phyloP scores from a whole-genome alignment of 1,140 invertebrate species.

The Phymastichus coffea region DNA sequence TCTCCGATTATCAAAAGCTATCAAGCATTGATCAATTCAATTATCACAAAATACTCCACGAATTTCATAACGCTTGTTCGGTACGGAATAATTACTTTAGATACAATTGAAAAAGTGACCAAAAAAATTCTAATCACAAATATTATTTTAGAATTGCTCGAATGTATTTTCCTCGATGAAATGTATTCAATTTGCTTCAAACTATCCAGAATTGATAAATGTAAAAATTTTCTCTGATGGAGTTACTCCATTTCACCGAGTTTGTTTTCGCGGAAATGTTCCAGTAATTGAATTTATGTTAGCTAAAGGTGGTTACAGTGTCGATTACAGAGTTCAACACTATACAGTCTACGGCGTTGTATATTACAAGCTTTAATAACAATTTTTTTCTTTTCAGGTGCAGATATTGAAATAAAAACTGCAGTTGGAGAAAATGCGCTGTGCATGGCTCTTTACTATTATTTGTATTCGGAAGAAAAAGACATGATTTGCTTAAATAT shows the following conservation, averaged over 20 bases:
- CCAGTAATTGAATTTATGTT: slow-evolving; percentile 35
- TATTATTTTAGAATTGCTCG: slow-evolving; percentile 35
- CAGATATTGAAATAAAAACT: slow-evolving; percentile 32
- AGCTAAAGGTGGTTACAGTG: slow-evolving; percentile 30
- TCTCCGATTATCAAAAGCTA: no score
- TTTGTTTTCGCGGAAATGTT: slow-evolving; percentile 33
- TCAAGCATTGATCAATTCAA: not conserved
- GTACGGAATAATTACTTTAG: not conserved
- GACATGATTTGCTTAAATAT: slow-evolving; percentile 32
- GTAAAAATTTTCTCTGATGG: slow-evolving; percentile 23
- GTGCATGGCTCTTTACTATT: slow-evolving; percentile 33
- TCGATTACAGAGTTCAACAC: not conserved
- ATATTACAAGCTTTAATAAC: not conserved
- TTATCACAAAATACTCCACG: slow-evolving; percentile 8
- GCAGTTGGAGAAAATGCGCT: slow-evolving; percentile 34
- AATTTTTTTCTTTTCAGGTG: slow-evolving; percentile 28
- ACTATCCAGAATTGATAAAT: slow-evolving; percentile 37
- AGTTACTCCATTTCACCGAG: slow-evolving; percentile 37
- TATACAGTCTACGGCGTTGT: no score
- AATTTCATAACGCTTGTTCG: slow-evolving; percentile 8
- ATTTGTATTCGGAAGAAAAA: slow-evolving; percentile 25
- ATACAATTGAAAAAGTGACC: not conserved
- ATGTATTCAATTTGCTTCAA: slow-evolving; percentile 32
- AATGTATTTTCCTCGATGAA: slow-evolving; percentile 28
- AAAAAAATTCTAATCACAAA: not conserved